Evolutionary conservation across 2,888 invertebrate species (phyloP).

Genomic region (Hipparchia sbordonii): DNA sequence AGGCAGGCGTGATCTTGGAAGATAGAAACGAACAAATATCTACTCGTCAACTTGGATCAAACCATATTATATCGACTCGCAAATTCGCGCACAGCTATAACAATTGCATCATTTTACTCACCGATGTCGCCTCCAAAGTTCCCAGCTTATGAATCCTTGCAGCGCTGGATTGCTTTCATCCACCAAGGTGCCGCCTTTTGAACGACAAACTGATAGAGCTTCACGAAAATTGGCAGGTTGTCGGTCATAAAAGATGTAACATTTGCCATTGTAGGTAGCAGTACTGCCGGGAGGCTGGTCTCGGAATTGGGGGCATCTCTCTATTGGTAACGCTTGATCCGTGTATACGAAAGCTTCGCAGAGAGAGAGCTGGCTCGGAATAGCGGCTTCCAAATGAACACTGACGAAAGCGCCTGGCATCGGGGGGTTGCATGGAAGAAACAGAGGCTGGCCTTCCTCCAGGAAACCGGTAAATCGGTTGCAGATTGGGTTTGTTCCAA

Average conservation of each 20-base stretch:
- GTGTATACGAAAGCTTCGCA: conserved; percentile 98
- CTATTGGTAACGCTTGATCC: conserved; percentile 94
- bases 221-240: conserved; percentile 92
- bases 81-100: neutral
- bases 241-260: conserved; percentile 95
- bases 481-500: conserved; percentile 95
- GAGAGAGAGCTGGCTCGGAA: conserved; percentile 90
- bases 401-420: conserved; percentile 98
- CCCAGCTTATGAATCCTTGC: conserved; percentile 97
- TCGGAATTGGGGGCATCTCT: conserved; percentile 95
- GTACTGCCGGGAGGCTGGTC: conserved; percentile 96
- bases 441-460: conserved; percentile 95
- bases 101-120: conserved; percentile 51
- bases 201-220: conserved; percentile 90
- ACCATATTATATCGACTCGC: no score
- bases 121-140: conserved; percentile 94
- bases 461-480: conserved; percentile 93
- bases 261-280: conserved; percentile 97
- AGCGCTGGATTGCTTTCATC: conserved; percentile 96
- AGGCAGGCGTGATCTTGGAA: no score
- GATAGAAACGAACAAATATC: no score
- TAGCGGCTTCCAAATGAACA: conserved; percentile 91
- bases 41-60: no score
- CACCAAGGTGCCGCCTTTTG: conserved; percentile 92
- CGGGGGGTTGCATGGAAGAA: conserved; percentile 96